Percentiles rank a stretch among this genome's conserved stretches.
Conservation (phyloP, 2,797 vertebrate species). For the Lepilemur septentrionalis region DNA sequence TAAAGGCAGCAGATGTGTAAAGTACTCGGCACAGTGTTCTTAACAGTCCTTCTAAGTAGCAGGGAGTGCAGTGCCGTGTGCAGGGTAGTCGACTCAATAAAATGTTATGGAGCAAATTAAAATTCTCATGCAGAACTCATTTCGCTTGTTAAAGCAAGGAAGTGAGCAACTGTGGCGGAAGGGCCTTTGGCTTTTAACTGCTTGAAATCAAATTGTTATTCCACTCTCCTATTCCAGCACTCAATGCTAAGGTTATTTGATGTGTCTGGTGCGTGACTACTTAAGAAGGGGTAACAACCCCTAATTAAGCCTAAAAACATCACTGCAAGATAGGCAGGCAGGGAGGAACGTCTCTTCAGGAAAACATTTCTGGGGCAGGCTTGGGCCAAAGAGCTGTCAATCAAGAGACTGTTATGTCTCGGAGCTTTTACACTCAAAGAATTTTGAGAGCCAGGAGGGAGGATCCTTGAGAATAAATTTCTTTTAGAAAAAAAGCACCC, state of each 20-base stretch:
- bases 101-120: not conserved
- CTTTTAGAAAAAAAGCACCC: not conserved
- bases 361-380: conserved; percentile 74
- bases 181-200: conserved; percentile 40
- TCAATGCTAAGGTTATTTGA: conserved; percentile 56
- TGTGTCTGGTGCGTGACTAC: conserved; percentile 58
- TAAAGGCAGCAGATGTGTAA: not conserved
- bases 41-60: not conserved
- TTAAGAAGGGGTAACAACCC: conserved; percentile 72
- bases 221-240: conserved; percentile 31
- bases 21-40: not conserved
- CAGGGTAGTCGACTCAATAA: conserved; percentile 11
- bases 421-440: conserved; percentile 39
- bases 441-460: conserved; percentile 53
- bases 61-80: not conserved
- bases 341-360: conserved; percentile 52
- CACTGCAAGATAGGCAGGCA: conserved; percentile 66
- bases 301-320: conserved; percentile 72
- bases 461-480: conserved; percentile 29
- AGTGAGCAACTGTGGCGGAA: not conserved
- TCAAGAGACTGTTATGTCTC: conserved; percentile 50
- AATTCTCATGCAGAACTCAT: conserved; percentile 39
- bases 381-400: conserved; percentile 75
- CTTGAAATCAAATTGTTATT: conserved; percentile 66
- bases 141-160: conserved; percentile 59